These are phyloP conservation scores for Steinernema carpocapsae DNA, from an alignment of 2,888 invertebrate species.

Conservation along the genomic window DNA sequence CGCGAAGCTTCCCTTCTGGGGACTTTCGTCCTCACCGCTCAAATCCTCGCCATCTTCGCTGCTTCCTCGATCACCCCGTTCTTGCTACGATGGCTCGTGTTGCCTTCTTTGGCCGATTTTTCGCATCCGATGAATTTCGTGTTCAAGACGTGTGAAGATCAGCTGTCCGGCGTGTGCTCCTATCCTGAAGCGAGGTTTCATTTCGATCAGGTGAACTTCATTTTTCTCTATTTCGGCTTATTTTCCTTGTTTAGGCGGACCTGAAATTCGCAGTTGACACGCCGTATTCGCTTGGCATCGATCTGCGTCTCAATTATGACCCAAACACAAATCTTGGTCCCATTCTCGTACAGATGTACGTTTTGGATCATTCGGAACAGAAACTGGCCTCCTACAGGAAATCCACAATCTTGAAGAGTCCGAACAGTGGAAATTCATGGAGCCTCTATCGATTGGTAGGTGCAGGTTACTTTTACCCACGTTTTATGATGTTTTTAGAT, in stretches of 20 bases:
- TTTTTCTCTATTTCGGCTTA: constrained; percentile 33
- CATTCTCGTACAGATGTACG: neutral
- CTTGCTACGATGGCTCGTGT: constrained; percentile 43
- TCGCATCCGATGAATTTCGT: constrained; percentile 58
- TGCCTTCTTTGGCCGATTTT: constrained; percentile 50
- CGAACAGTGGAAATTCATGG: neutral
- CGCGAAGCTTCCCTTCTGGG: constrained; percentile 9
- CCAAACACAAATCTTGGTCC: neutral
- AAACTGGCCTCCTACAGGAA: neutral
- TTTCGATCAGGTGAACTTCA: constrained; percentile 48
- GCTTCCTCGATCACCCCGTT: constrained; percentile 10
- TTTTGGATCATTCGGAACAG: neutral
- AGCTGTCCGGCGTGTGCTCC: constrained; percentile 64
- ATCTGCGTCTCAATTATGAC: constrained; percentile 37
- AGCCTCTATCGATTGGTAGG: constrained; percentile 15
- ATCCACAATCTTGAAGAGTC: neutral
- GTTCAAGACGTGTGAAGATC: constrained; percentile 58
- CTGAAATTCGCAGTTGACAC: constrained; percentile 42
- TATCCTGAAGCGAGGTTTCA: constrained; percentile 60
- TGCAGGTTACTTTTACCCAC: neutral
- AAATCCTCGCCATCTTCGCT: neutral
- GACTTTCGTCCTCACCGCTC: neutral
- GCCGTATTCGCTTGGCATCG: constrained; percentile 44
- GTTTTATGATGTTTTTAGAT: constrained; percentile 40
- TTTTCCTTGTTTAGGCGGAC: constrained; percentile 42